These are phyloP conservation scores for Xenus cinereus DNA, from an alignment of 2,113 vertebrate species.

Conservation along the genomic window DNA sequence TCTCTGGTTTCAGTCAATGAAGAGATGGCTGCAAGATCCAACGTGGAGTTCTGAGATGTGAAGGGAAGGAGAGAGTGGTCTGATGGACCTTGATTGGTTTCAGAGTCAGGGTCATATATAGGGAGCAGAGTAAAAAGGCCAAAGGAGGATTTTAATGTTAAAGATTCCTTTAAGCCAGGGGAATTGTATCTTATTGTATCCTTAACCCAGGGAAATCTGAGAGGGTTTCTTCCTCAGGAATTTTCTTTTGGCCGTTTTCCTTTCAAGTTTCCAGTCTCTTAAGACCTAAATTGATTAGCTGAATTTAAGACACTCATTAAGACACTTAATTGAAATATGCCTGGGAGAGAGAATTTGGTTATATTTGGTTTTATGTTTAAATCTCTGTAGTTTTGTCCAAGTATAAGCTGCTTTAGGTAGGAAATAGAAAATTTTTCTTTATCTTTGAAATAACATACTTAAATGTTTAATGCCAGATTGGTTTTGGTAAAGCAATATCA, in stretches of 20 bases:
- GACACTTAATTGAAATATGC: constrained; percentile 18
- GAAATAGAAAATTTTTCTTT: neutral
- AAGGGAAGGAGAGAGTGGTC: neutral
- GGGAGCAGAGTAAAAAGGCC: neutral
- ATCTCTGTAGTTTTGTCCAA: constrained; percentile 26
- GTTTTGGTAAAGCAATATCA: neutral
- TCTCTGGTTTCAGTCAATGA: neutral
- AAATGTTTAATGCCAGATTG: neutral
- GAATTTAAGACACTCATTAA: constrained; percentile 17
- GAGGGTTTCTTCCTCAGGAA: neutral
- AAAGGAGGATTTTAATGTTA: neutral
- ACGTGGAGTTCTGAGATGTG: neutral
- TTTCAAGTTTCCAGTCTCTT: neutral
- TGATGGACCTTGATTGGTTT: neutral
- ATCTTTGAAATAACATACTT: neutral
- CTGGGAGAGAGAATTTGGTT: neutral
- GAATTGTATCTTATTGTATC: neutral
- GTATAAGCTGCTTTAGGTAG: neutral
- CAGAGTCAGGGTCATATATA: neutral
- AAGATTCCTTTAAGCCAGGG: neutral
- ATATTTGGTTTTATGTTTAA: neutral
- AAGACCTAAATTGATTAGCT: neutral
- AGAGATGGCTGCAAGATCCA: neutral
- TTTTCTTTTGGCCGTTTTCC: neutral
- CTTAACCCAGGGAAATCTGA: neutral